A percentile compares a stretch with the other conserved stretches of the same genome.
Conservation (phyloP, 2,888 invertebrate species). For the Linnaemya tessellans region DNA sequence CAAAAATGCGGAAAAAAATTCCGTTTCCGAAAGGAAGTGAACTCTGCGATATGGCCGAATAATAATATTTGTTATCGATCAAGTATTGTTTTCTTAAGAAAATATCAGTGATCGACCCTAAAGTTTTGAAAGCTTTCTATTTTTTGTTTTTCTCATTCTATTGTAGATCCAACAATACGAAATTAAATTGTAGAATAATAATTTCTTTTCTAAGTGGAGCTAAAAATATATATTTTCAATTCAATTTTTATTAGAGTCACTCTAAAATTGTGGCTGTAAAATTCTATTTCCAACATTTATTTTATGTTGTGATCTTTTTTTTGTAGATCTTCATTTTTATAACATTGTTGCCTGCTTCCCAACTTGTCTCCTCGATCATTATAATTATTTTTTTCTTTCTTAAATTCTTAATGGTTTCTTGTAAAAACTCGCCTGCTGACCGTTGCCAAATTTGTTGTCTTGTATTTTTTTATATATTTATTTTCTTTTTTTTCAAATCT, state of each 20-base stretch:
- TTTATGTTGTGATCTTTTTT: not conserved
- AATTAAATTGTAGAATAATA: too few species aligned
- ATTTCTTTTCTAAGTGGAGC: too few species aligned
- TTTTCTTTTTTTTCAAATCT: conserved; percentile 2
- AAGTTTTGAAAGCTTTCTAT: too few species aligned
- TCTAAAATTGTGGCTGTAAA: not conserved
- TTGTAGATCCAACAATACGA: too few species aligned
- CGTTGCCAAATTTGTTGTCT: conserved; percentile 57
- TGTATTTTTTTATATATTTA: conserved; percentile 11
- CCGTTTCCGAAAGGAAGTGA: too few species aligned
- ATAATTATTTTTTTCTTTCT: not conserved
- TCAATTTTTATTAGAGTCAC: not conserved
- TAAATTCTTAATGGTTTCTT: conserved; percentile 4
- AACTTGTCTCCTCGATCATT: conserved; percentile 4
- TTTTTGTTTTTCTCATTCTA: too few species aligned
- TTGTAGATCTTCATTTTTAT: not conserved
- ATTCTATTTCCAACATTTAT: not conserved
- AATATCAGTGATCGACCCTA: too few species aligned
- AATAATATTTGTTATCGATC: too few species aligned
- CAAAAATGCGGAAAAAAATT: too few species aligned
- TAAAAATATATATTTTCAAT: not conserved
- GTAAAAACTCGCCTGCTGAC: conserved; percentile 22
- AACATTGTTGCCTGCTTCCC: not conserved
- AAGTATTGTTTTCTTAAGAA: too few species aligned
- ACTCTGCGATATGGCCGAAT: too few species aligned